Conservation (phyloP, 2,113 vertebrate species). For the Lethenteron reissneri region DNA sequence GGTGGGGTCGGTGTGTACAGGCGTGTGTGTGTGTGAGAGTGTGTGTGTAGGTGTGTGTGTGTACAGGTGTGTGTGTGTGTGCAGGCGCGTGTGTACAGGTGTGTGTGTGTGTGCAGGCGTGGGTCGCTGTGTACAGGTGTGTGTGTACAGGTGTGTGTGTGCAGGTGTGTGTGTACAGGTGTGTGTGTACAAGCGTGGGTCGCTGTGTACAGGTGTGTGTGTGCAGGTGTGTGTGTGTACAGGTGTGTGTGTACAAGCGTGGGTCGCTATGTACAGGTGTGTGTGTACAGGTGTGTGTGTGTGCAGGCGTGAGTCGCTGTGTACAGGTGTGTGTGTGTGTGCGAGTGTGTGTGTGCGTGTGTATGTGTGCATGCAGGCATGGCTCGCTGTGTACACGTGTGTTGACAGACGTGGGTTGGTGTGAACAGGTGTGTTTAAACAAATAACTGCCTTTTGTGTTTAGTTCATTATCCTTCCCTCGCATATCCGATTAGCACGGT, state of each 20-base stretch:
- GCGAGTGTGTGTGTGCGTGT: background rate
- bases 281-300: background rate
- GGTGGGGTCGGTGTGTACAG: background rate
- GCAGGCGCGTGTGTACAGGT: background rate
- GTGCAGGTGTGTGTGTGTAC: background rate
- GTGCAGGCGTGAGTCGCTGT: background rate
- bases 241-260: background rate
- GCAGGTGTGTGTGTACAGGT: background rate
- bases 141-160: background rate
- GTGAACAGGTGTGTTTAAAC: background rate
- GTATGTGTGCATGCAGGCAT: background rate
- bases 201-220: background rate
- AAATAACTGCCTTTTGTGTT: too few relatives aligned
- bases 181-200: background rate
- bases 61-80: background rate
- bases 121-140: background rate
- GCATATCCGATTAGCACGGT: too few relatives aligned
- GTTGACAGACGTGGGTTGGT: background rate
- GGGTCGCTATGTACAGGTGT: background rate
- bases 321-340: background rate
- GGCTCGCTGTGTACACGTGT: background rate
- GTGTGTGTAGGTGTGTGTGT: background rate
- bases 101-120: background rate
- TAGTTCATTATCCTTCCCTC: too few relatives aligned
- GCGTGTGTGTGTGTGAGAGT: background rate